These are phyloP conservation scores for Spea hammondii DNA, from an alignment of 2,797 vertebrate species.

Conservation along the genomic window DNA sequence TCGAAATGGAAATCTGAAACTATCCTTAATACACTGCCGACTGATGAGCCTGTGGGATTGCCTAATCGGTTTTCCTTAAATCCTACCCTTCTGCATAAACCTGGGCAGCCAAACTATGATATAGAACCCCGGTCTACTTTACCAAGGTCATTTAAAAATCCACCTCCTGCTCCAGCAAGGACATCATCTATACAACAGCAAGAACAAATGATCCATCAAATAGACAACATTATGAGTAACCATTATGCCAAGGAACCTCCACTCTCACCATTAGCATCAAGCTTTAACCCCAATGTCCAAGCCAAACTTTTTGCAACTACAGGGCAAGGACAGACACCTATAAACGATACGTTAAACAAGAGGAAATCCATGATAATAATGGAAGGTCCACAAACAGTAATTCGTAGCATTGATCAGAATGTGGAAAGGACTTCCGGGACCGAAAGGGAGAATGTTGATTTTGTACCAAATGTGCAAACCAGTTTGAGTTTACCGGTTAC, in stretches of 20 bases:
- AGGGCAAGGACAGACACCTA: constrained; percentile 20
- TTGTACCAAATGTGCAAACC: too few species aligned
- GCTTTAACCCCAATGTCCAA: constrained; percentile 59
- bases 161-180: constrained; percentile 69
- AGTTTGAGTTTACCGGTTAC: too few species aligned
- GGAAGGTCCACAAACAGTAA: constrained; percentile 28
- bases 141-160: constrained; percentile 69
- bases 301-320: constrained; percentile 51
- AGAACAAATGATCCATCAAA: constrained; percentile 49
- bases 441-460: background rate
- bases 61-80: constrained; percentile 43
- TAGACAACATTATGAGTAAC: background rate
- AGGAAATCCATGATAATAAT: constrained; percentile 48
- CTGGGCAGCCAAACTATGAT: constrained; percentile 49
- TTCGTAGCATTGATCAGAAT: constrained; percentile 5
- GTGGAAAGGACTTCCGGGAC: constrained; percentile 9
- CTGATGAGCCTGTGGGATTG: constrained; percentile 36
- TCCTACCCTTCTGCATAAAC: constrained; percentile 48
- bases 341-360: constrained; percentile 42
- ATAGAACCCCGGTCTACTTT: constrained; percentile 66
- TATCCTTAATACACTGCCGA: constrained; percentile 61
- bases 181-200: constrained; percentile 67
- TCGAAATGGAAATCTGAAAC: constrained; percentile 72
- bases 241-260: constrained; percentile 54
- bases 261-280: constrained; percentile 59